Conservation (phyloP, 2,888 invertebrate genomes). For the Patella caerulea region DNA sequence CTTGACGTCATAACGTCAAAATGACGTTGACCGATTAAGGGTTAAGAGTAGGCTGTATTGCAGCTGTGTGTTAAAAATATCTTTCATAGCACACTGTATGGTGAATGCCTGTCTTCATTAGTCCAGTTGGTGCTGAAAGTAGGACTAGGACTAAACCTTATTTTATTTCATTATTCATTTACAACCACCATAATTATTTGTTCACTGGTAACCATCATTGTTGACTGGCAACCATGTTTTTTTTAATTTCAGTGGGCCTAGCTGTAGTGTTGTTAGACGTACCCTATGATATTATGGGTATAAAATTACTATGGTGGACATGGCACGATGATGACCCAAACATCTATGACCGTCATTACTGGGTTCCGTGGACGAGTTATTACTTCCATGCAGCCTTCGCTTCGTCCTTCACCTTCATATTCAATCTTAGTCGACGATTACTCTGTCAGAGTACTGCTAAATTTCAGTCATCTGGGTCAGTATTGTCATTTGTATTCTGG, state of each 20-base stretch:
- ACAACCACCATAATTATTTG: no score
- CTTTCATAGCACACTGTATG: no score
- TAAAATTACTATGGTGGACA: slow-evolving; percentile 86
- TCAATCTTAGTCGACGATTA: slow-evolving; percentile 76
- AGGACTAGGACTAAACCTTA: no score
- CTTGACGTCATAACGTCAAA: no score
- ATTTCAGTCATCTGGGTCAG: slow-evolving; percentile 77
- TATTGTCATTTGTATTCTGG: slow-evolving; percentile 13
- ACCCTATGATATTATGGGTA: slow-evolving; percentile 84
- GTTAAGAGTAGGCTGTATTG: no score
- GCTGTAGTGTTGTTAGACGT: slow-evolving; percentile 82
- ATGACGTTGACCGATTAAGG: no score
- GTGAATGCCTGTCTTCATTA: no score
- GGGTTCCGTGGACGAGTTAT: slow-evolving; percentile 88
- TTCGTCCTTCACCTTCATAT: slow-evolving; percentile 81
- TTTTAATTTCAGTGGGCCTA: slow-evolving; percentile 76
- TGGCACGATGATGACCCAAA: slow-evolving; percentile 80
- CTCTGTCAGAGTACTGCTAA: slow-evolving; percentile 75
- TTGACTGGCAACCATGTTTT: no score
- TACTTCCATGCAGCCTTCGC: slow-evolving; percentile 86
- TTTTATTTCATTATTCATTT: no score
- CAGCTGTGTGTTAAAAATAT: no score
- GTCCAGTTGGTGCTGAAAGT: no score
- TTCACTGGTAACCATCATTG: no score
- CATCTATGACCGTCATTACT: slow-evolving; percentile 81